Evolutionary conservation across 2,113 vertebrate species (phyloP).

Genomic region (Cyrtonyx montezumae): DNA sequence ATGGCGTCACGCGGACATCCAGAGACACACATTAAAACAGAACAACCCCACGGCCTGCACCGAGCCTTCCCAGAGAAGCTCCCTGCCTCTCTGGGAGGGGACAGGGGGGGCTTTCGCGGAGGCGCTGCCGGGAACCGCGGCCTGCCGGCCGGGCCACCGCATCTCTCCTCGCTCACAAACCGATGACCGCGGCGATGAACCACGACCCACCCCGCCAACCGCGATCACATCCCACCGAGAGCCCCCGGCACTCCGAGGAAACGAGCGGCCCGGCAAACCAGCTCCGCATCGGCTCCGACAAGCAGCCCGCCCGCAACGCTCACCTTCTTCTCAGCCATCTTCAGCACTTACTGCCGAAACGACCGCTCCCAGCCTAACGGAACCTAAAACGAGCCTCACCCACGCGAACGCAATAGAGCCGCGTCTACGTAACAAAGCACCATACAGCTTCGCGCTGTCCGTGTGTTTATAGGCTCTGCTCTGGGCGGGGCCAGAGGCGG

Average conservation of each 20-base stretch:
- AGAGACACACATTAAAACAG: neutral
- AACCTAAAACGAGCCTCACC: neutral
- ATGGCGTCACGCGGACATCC: neutral
- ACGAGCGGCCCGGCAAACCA: neutral
- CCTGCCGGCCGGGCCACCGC: neutral
- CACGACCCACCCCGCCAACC: too few species aligned
- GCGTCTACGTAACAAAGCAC: neutral
- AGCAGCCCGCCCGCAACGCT: rapidly evolving
- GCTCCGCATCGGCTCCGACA: neutral
- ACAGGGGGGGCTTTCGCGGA: neutral
- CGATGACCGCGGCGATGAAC: neutral
- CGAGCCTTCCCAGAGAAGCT: rapidly evolving
- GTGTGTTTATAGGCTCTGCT: neutral
- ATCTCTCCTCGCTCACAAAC: neutral
- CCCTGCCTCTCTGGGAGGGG: rapidly evolving
- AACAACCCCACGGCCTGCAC: neutral
- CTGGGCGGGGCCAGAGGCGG: neutral
- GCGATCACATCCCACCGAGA: neutral
- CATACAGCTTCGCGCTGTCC: rapidly evolving
- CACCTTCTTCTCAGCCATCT: conserved; percentile 52
- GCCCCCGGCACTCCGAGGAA: neutral
- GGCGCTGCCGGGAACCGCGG: neutral
- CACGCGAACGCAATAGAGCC: neutral
- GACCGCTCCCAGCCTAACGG: neutral
- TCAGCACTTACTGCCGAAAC: neutral